Base-by-base conservation (phyloP, 2,888 invertebrate genomes). In the Leuctra nigra region DNA sequence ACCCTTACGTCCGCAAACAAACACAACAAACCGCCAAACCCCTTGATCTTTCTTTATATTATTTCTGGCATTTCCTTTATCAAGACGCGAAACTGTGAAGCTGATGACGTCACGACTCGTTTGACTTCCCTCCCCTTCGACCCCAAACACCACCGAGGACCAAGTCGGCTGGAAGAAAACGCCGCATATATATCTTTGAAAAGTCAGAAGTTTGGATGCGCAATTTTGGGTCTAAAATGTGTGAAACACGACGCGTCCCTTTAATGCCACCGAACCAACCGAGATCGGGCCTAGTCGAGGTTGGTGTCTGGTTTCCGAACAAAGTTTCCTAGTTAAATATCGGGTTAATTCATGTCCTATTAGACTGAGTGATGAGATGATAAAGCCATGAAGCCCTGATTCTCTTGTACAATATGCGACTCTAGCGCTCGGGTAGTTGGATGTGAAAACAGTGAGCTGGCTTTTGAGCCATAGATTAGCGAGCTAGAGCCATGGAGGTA, bases 141-240 rank as follows among this genome's bases (percentile, higher is more conserved):
- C 29, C 29, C 29, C 6, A 7, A 29, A 29, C 29, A 29, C 13
- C 41, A 20, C 44, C 44, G 18, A 7, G 23, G 2, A 23, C n/a
- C 56, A 41, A 56, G 56, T 56, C 56, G 35, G 22, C 41, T 53
- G 56, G 56, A 56, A 56, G 53, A 39, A 46, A 48, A 20, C 22
- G 24, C n/a, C 38, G 55, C 55, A 33, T 48, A 36, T n/a, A n/a
- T 20, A 46, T 47, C 48, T 48, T 55, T 11, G 36, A 20, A 35
- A 38, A 46, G 36, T 55, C 20, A 55, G 29, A 23, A 22, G 4
- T 29, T 35, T 48, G 36, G 55, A 33, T 48, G 22, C 18, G 33
- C 36, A 50, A 50, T 50, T 50, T 35, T 11, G 20, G 50, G 35
- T 16, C 35, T 50, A 35, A 18, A 50, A 50, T 35, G 50, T 50